These are phyloP conservation scores for Rhagologus leucostigma DNA, from an alignment of 2,113 vertebrate genomes.

Conservation along the genomic window DNA sequence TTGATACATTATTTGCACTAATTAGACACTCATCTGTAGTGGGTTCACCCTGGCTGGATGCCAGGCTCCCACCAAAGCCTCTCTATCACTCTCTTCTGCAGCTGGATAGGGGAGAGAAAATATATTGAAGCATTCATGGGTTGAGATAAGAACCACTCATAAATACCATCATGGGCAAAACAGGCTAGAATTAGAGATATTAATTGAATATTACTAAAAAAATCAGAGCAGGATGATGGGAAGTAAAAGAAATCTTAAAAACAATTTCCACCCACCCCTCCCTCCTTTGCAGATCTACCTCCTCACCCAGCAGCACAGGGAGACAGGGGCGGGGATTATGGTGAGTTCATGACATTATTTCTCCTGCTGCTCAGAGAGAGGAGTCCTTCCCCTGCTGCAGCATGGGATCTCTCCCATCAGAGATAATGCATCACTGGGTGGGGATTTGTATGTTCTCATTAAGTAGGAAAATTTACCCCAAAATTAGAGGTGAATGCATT, in stretches of 20 bases:
- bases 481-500: background rate
- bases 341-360: background rate
- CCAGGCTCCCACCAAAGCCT: background rate
- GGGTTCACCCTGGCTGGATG: background rate
- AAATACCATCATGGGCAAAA: background rate
- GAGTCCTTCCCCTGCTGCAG: background rate
- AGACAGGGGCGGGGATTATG: background rate
- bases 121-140: background rate
- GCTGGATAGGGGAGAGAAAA: background rate
- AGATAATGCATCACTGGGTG: background rate
- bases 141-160: background rate
- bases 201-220: background rate
- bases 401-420: rapidly evolving
- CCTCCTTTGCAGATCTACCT: background rate
- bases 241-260: background rate
- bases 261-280: background rate
- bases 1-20: background rate
- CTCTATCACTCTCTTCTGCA: background rate
- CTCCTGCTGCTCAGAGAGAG: background rate
- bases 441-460: background rate
- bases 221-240: background rate
- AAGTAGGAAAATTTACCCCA: background rate
- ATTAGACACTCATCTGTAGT: background rate
- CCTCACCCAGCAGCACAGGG: background rate
- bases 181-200: background rate